These are phyloP conservation scores for Eristalis pertinax DNA, from an alignment of 2,888 invertebrate genomes.

Conservation along the genomic window DNA sequence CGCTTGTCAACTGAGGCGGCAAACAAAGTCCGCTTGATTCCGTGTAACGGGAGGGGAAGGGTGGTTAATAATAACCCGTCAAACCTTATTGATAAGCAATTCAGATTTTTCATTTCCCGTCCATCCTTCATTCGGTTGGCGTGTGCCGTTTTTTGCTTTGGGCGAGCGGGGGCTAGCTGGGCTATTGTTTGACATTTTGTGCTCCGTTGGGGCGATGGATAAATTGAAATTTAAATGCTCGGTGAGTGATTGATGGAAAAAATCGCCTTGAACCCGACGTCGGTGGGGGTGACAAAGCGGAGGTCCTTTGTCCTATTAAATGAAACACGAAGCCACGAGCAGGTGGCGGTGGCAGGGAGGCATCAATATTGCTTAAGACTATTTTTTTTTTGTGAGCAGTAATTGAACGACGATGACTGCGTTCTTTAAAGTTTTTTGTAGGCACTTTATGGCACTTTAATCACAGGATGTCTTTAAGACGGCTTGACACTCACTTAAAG, in stretches of 20 bases:
- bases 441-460: no score
- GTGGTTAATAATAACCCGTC: neutral
- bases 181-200: neutral
- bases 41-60: neutral
- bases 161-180: neutral
- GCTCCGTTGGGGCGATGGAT: neutral
- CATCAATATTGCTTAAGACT: neutral
- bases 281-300: neutral
- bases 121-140: neutral
- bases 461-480: no score
- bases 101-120: neutral
- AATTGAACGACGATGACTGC: neutral
- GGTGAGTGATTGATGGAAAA: neutral
- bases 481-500: no score
- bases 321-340: neutral
- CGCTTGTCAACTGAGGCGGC: neutral
- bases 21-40: no score
- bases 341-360: neutral
- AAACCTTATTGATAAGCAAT: conserved; percentile 4
- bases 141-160: neutral
- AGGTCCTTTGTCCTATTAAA: neutral
- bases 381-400: neutral
- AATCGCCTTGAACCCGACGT: neutral
- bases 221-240: neutral
- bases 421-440: no score